Evolutionary conservation across 37 sponge, comb jelly and placozoan species (phyloP).

Genomic region (Lycopodina hypogea): DNA sequence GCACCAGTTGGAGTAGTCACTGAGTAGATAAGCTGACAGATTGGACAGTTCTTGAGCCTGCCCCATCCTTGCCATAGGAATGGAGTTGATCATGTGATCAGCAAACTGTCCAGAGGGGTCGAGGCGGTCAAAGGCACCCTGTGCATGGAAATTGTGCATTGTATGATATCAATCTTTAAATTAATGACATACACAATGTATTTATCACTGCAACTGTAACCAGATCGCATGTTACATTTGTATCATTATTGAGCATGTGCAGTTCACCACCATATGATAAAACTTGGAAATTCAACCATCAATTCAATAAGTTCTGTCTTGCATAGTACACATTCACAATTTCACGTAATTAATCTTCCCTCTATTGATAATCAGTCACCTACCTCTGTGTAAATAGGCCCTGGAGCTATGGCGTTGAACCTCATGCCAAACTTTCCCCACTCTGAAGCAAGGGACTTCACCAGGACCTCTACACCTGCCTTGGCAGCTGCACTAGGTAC

Average conservation of each 20-base stretch:
- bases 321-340: no score
- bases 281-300: no score
- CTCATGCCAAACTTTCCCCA: constrained; percentile 98
- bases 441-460: constrained; percentile 88
- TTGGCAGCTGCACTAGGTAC: constrained; percentile 97
- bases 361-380: no score
- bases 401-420: constrained; percentile 94
- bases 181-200: no score
- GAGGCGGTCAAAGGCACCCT: constrained; percentile 93
- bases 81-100: constrained; percentile 33
- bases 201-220: no score
- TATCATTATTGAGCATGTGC: no score
- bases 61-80: constrained; percentile 85
- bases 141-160: neutral
- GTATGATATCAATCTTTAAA: no score
- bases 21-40: constrained; percentile 84
- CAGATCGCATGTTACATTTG: no score
- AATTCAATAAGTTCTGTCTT: no score
- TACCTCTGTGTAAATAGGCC: constrained; percentile 94
- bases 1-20: constrained; percentile 92
- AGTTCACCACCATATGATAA: no score
- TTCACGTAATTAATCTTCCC: no score
- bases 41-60: constrained; percentile 88
- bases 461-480: constrained; percentile 93
- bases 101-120: constrained; percentile 88